Evolutionary conservation across 2,888 invertebrate species (phyloP), one percentile per base, ranked within the genome.

Genomic region (Eupithecia insigniata): DNA sequence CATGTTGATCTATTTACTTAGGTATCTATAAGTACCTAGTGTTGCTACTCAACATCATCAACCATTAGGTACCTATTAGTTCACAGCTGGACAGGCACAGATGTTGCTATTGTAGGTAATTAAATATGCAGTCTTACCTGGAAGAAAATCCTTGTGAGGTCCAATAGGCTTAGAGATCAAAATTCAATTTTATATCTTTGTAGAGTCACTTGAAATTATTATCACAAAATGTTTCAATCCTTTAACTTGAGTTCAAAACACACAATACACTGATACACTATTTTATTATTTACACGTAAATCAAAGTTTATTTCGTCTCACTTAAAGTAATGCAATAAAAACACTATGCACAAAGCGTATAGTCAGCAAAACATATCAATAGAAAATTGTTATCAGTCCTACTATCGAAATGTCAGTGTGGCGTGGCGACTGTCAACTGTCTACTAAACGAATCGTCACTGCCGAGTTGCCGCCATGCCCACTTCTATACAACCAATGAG

Each of bases 381-480:
- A 90, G 87, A 89, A 88, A 87, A 89, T 89, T 90, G 88, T 92
- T 93, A 92, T 93, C 91, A 91, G 91, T 89, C 84, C 88, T 91
- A 87, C 89, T 92, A 92, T 93, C 91, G 92, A 90, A 92, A 92
- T 93, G 93, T 92, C 93, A 93, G 90, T 92, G 91, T 92, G 92
- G 93, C 92, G 93, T 92, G 93, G 92, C 90, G 93, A 92, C 92
- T 93, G 94, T 94, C 94, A 94, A 93, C 88, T 93, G 93, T 93
- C 92, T 93, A 93, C 94, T 94, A 94, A 93, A 92, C 91, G 92
- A 92, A 91, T 92, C 92, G 92, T 92, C 93, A 92, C 90, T 90
- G 91, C 88, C 88, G 86, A 88, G 88, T 89, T 87, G 89, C 90
- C 90, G 93, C 93, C 93, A 92, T 93, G 93, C 94, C 94, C 93